Evolutionary conservation across 2,113 vertebrate species (phyloP).

Genomic region (Haemorhous mexicanus): DNA sequence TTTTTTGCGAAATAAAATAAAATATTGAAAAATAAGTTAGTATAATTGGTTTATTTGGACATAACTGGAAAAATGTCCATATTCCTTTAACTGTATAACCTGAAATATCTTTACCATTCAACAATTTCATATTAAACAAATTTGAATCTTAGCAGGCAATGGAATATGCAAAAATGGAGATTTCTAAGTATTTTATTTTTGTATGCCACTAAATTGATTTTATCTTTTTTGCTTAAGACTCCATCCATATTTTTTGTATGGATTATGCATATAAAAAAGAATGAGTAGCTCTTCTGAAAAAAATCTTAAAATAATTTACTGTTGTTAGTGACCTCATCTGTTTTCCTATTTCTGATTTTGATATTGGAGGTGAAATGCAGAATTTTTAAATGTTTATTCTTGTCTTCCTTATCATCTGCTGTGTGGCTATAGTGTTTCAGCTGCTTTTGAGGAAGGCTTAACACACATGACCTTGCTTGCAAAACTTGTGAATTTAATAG

Average conservation of each 20-base stretch:
- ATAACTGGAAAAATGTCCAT: not conserved
- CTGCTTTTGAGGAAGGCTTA: not conserved
- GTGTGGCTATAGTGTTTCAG: not conserved
- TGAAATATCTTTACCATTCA: not conserved
- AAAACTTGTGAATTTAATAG: conserved; percentile 4
- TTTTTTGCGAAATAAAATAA: not conserved
- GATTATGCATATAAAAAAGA: not conserved
- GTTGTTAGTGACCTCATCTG: not conserved
- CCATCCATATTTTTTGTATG: not conserved
- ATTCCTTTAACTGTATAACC: not conserved
- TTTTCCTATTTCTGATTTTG: not conserved
- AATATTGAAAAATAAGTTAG: not conserved
- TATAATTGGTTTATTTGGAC: not conserved
- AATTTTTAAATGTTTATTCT: not conserved
- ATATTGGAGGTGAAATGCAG: not conserved
- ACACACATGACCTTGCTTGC: not conserved
- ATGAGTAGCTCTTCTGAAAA: not conserved
- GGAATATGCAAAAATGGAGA: not conserved
- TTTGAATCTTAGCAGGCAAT: not conserved
- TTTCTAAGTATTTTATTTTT: not conserved
- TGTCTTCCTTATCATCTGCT: not conserved
- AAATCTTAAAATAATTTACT: not conserved
- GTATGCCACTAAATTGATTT: fast-evolving
- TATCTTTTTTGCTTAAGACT: not conserved
- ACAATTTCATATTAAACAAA: not conserved